Conservation (phyloP, 2,888 invertebrate species). For the Mechanitis messenoides region DNA sequence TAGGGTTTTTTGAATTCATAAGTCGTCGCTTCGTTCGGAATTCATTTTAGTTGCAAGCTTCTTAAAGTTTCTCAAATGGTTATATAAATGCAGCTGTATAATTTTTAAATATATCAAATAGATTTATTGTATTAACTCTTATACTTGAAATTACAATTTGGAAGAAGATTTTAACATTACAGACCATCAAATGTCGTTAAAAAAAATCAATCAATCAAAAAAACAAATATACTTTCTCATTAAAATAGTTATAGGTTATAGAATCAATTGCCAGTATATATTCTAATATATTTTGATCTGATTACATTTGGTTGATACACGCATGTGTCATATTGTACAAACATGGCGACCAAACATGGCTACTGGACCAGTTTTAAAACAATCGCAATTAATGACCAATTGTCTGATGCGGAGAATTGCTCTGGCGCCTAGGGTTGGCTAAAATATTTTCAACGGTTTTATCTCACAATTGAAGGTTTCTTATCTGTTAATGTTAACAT, state of each 20-base stretch:
- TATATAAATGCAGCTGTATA: slow-evolving; percentile 1
- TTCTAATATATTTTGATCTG: slow-evolving; percentile 7
- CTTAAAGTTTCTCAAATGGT: slow-evolving; percentile 1
- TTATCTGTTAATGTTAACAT: too few relatives aligned
- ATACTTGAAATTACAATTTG: too few relatives aligned
- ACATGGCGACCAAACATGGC: slow-evolving; percentile 51
- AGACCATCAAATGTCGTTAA: background rate
- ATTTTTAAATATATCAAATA: background rate
- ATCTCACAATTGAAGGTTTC: too few relatives aligned
- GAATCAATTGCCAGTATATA: background rate
- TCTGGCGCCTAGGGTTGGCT: slow-evolving; percentile 22
- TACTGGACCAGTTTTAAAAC: slow-evolving; percentile 60
- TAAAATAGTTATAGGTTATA: background rate
- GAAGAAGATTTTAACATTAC: too few relatives aligned
- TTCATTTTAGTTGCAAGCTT: slow-evolving; percentile 15
- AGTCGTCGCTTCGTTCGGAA: slow-evolving; percentile 13
- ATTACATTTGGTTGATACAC: slow-evolving; percentile 18
- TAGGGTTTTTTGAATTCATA: slow-evolving; percentile 37
- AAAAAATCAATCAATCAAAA: too few relatives aligned
- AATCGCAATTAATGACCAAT: slow-evolving; percentile 65
- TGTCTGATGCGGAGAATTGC: slow-evolving; percentile 41
- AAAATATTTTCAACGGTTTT: background rate
- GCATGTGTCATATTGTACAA: slow-evolving; percentile 37
- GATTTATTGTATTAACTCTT: too few relatives aligned
- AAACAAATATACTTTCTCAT: too few relatives aligned